Base-by-base conservation (phyloP, 1,140 invertebrate genomes). In the Zaprionus nigranus region DNA sequence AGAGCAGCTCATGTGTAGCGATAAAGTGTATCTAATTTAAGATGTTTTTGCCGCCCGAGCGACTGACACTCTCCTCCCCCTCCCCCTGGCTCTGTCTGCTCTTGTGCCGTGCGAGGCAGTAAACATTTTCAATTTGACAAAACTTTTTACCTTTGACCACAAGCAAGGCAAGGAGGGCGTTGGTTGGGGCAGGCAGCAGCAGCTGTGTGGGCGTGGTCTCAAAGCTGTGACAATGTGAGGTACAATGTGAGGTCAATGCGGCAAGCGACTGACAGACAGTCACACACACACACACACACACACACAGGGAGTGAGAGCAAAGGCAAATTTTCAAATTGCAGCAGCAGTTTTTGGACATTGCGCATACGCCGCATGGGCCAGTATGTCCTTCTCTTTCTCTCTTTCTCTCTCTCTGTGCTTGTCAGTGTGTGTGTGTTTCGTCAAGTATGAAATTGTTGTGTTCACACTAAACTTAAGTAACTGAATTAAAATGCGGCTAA, bases 391-490 rank as follows among this genome's bases (percentile, higher is more conserved):
- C 24, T 22, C 43, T 49, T 0, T 49, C 20, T 5, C 3, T 22
- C 17, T 7, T 0, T 49, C 20, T 9, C 46, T 49, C 17, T 51
- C 6, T n/a, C 6, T 69, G 22, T 61, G 51, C 49, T 17, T 65
- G 36, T 40, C 15, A 28, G 59, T 62, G 51, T 63, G 68, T 68
- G 72, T 24, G 62, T 60, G 77, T 79, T 60, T 78, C 83, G 75
- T 87, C 85, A 90, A 84, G 84, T 88, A 88, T 88, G 79, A 88
- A 88, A 88, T 88, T 90, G 85, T 88, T 90, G 85, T 88, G 85
- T 88, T 88, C 85, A 88, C 85, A 88, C 85, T 90, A 90, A 90
- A 88, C 85, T 88, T 90, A 88, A 88, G 85, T 88, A 88, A 88
- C 85, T 88, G 85, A 88, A 88, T 88, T 88, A 88, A 88, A 88